Evolutionary conservation across 2,888 invertebrate species (phyloP), one percentile per base, ranked within the genome.

Genomic region (Orthosia gracilis): DNA sequence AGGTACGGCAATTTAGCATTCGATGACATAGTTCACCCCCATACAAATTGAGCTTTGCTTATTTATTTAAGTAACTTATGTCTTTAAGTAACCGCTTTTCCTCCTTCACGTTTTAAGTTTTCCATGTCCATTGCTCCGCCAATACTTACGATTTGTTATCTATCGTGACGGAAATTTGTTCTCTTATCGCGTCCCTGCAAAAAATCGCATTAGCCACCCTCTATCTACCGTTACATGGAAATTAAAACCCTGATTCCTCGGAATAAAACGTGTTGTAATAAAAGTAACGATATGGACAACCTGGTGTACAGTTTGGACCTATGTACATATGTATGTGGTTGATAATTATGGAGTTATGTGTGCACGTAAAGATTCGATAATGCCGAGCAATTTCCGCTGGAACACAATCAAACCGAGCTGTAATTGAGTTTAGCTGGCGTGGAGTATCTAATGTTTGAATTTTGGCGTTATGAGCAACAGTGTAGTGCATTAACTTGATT

Each of bases 101-200:
- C 40, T 54, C 13, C 4, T 45, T 52, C 15, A 58, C 21, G 59
- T 65, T 77, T 69, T 21, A 52, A 66, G 50, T 52, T 47, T n/a
- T 50, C 21, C n/a, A 49, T 63, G 64, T 59, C 73, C 62, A 66
- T 59, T 31, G 67, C 18, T 64, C 58, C n/a, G 13, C 67, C 67
- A 73, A 74, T 84, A 73, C 62, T 84, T 82, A 84, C 76, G 85
- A 89, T 87, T 86, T 83, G 80, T 72, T 84, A 84, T 88, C 80
- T 84, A 82, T 80, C 83, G 79, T 76, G 73, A 69, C 90, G 91
- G 92, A 92, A 92, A 92, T 92, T 91, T 88, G 89, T 88, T 92
- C 83, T 78, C 87, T 90, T 92, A 92, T 92, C 91, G 83, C 81
- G 80, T 85, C 79, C 82, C 84, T 78, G 86, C 83, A 85, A 88